Evolutionary conservation across 2,888 invertebrate genomes (phyloP).

Genomic region (Megastigmus dorsalis): DNA sequence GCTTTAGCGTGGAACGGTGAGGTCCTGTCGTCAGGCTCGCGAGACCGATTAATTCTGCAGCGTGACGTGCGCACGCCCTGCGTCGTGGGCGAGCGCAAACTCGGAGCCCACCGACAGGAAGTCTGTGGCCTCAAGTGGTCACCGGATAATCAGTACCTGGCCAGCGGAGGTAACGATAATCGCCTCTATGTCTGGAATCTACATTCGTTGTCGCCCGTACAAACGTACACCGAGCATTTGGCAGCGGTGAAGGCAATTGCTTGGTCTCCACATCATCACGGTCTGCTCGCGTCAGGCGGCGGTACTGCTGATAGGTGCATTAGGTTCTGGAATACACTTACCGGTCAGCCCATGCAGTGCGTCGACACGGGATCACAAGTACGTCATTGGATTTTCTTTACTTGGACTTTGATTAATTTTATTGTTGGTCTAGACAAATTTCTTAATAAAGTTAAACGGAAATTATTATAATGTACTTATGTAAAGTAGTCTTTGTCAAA

Average conservation of each 20-base stretch:
- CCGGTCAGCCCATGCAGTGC: slow-evolving; percentile 98
- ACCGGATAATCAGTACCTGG: slow-evolving; percentile 96
- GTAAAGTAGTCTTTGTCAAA: no score
- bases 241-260: slow-evolving; percentile 99
- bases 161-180: slow-evolving; percentile 99
- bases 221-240: slow-evolving; percentile 96
- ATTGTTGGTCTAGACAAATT: no score
- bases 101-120: slow-evolving; percentile 96
- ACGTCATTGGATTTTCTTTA: no score
- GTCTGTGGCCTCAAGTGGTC: slow-evolving; percentile 99
- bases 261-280: slow-evolving; percentile 99
- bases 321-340: slow-evolving; percentile 98
- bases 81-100: slow-evolving; percentile 83
- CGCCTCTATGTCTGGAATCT: slow-evolving; percentile 94
- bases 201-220: slow-evolving; percentile 91
- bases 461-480: no score
- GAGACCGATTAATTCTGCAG: slow-evolving; percentile 95
- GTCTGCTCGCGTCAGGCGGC: slow-evolving; percentile 96
- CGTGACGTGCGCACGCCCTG: slow-evolving; percentile 93
- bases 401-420: no score
- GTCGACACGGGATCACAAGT: slow-evolving; percentile 96
- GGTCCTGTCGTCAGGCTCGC: slow-evolving; percentile 93
- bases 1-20: slow-evolving; percentile 99
- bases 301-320: slow-evolving; percentile 99
- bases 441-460: no score